phyloP scores from a whole-genome alignment of 2,888 invertebrate species.

The Ormia ochracea region DNA sequence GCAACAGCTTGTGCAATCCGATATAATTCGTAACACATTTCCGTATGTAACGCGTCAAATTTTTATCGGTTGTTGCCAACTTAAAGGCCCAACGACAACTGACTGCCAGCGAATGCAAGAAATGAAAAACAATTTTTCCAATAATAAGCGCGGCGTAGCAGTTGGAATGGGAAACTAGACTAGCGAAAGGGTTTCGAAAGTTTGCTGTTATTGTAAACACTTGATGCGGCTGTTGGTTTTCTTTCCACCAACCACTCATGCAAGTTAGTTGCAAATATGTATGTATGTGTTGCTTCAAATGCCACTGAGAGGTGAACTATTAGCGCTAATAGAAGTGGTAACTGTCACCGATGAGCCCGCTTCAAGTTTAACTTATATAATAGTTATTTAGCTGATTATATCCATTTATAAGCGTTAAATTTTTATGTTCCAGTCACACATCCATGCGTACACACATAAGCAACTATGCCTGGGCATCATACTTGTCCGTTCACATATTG shows the following conservation, averaged over 20 bases:
- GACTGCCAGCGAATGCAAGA: constrained; percentile 21
- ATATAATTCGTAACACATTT: constrained; percentile 22
- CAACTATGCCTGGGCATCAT: not conserved
- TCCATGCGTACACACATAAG: not conserved
- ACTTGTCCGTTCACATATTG: not conserved
- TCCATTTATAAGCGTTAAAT: not conserved
- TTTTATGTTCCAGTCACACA: not conserved
- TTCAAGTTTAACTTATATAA: constrained; percentile 36
- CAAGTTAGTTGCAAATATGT: not conserved
- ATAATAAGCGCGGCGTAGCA: not conserved
- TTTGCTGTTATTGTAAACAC: not conserved
- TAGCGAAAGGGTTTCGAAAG: constrained; percentile 59
- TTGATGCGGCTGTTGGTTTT: not conserved
- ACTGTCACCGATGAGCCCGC: constrained; percentile 3
- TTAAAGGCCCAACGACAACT: constrained; percentile 58
- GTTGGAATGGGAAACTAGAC: constrained; percentile 52
- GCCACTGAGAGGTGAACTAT: constrained; percentile 2
- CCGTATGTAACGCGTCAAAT: constrained; percentile 23
- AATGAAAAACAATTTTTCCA: constrained; percentile 43
- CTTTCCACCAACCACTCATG: not conserved
- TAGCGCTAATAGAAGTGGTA: constrained; percentile 30
- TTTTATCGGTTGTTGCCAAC: constrained; percentile 58
- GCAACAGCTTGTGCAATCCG: not conserved
- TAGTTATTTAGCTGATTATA: not conserved
- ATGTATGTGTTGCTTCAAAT: not conserved